phyloP scores from a whole-genome alignment of 1,140 invertebrate genomes.

The Drosophila trapezifrons region DNA sequence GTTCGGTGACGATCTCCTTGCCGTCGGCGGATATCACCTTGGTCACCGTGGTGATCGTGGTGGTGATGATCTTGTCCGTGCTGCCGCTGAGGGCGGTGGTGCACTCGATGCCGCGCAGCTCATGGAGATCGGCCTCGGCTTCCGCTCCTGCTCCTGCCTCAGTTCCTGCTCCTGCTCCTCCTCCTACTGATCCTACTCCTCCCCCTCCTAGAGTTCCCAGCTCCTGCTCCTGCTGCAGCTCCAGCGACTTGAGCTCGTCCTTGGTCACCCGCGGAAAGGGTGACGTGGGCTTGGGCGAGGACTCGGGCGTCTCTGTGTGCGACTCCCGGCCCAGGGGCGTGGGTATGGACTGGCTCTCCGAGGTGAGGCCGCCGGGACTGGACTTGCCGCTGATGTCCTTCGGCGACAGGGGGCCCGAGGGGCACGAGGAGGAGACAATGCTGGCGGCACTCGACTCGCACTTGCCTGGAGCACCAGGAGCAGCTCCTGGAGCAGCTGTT shows the following conservation, averaged over 20 bases:
- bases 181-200: not conserved
- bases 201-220: not conserved
- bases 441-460: conserved; percentile 64
- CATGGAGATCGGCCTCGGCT: conserved; percentile 48
- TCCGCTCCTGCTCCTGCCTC: not conserved
- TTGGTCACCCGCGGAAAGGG: conserved; percentile 80
- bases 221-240: conserved; percentile 21
- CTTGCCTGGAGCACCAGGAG: conserved; percentile 21
- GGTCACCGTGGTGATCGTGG: conserved; percentile 81
- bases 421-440: conserved; percentile 69
- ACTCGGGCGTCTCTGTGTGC: conserved; percentile 79
- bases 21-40: conserved; percentile 81
- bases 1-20: conserved; percentile 81
- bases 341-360: conserved; percentile 83
- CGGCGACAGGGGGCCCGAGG: conserved; percentile 76
- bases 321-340: conserved; percentile 78
- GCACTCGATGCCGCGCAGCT: conserved; percentile 75
- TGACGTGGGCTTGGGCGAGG: conserved; percentile 82
- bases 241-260: conserved; percentile 71
- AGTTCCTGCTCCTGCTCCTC: conserved; percentile 16
- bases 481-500: conserved; percentile 17
- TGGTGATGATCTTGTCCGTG: conserved; percentile 82
- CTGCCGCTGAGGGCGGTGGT: conserved; percentile 75
- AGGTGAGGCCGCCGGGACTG: conserved; percentile 78
- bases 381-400: conserved; percentile 83